Evolutionary conservation across 2,888 invertebrate genomes (phyloP).

Genomic region (Deroplatys truncata): DNA sequence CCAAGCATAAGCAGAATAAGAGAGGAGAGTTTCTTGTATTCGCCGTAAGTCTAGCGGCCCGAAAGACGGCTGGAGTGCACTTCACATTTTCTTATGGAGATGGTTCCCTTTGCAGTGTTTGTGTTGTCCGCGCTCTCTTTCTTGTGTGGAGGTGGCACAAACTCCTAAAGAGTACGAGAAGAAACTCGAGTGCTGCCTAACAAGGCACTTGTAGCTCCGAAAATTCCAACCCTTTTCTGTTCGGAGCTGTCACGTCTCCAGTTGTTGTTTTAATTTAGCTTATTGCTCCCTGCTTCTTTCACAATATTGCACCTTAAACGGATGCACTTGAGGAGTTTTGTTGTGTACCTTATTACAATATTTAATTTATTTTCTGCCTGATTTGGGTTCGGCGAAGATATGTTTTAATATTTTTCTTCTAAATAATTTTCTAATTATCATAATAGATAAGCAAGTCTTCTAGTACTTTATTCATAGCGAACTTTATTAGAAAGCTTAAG

Average conservation of each 20-base stretch:
- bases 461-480: no score
- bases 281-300: background rate
- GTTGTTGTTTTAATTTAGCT: background rate
- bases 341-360: no score
- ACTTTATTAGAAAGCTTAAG: no score
- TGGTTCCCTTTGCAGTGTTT: background rate
- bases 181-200: background rate
- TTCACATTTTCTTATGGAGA: background rate
- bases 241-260: no score
- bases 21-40: background rate
- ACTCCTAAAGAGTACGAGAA: background rate
- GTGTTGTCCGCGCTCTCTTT: background rate
- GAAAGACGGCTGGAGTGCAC: background rate
- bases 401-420: no score
- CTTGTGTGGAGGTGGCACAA: background rate
- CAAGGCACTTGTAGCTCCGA: background rate
- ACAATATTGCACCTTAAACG: background rate
- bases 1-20: background rate
- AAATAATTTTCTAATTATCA: no score
- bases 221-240: background rate
- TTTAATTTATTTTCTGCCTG: no score
- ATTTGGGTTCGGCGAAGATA: no score
- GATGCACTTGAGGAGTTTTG: background rate
- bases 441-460: no score
- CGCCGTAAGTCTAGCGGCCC: background rate